Percentiles rank a stretch among this genome's conserved stretches.
phyloP scores from a whole-genome alignment of 2,113 vertebrate species.

The Ariopsis seemanni region DNA sequence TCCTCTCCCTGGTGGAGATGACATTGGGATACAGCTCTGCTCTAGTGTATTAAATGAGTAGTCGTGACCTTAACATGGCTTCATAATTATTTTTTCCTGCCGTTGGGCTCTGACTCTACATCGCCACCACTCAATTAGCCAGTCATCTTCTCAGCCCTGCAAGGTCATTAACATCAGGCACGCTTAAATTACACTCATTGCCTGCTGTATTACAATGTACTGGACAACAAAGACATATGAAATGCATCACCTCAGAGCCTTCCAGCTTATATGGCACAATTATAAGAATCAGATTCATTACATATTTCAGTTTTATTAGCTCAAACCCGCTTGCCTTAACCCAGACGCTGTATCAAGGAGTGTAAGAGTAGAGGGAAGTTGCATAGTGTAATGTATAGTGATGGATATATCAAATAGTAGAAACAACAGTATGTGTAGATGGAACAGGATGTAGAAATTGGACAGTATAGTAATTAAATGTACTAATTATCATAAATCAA shows the following conservation, averaged over 20 bases:
- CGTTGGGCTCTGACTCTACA: constrained; percentile 30
- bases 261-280: not conserved
- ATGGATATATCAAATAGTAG: not conserved
- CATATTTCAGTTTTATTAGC: not conserved
- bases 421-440: not conserved
- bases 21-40: constrained; percentile 8
- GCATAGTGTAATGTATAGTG: too few species aligned
- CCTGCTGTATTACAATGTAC: not conserved
- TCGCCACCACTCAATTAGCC: constrained; percentile 39
- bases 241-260: not conserved
- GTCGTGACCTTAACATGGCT: constrained; percentile 45
- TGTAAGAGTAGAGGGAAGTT: not conserved
- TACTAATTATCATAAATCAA: not conserved
- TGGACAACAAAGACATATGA: not conserved
- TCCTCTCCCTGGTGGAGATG: not conserved
- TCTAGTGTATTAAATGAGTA: constrained; percentile 45
- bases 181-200: constrained; percentile 39
- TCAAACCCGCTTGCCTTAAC: not conserved
- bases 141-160: constrained; percentile 14
- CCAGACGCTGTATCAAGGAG: too few species aligned
- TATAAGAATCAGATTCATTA: not conserved
- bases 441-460: not conserved
- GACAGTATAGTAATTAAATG: not conserved
- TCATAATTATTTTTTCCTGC: constrained; percentile 53
- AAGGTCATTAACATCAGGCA: constrained; percentile 39